Evolutionary conservation across 2,113 vertebrate species (phyloP).

Genomic region (Menura novaehollandiae): DNA sequence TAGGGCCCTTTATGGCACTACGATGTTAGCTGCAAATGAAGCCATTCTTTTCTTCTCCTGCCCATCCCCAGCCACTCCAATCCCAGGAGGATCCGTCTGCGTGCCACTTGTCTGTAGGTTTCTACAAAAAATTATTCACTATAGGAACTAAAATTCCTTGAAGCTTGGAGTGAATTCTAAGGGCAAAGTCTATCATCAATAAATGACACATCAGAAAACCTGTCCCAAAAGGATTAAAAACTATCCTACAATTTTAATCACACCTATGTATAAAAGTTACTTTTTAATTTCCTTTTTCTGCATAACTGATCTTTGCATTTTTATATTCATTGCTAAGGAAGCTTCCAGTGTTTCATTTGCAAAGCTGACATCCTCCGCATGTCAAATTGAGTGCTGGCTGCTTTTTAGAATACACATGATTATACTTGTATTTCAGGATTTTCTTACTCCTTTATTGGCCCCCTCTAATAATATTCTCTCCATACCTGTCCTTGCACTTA

Average conservation of each 20-base stretch:
- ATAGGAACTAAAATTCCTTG: neutral
- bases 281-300: conserved; percentile 49
- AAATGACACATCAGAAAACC: conserved; percentile 13
- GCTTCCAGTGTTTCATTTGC: conserved; percentile 47
- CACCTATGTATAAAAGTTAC: neutral
- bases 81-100: conserved; percentile 3
- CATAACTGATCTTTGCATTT: conserved; percentile 37
- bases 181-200: neutral
- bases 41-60: neutral
- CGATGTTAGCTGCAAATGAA: neutral
- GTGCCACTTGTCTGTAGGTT: neutral
- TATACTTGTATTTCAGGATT: neutral
- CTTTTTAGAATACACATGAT: conserved; percentile 8
- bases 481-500: neutral
- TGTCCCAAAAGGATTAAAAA: conserved; percentile 2
- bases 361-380: conserved; percentile 40
- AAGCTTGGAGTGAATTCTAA: neutral
- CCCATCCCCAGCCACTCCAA: neutral
- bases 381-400: conserved; percentile 29
- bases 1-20: neutral
- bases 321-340: conserved; percentile 28
- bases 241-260: conserved; percentile 14
- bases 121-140: conserved; percentile 24
- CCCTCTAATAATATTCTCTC: neutral
- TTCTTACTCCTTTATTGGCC: neutral